These are phyloP conservation scores for Ciconia boyciana DNA, from an alignment of 2,113 vertebrate species.

Conservation along the genomic window DNA sequence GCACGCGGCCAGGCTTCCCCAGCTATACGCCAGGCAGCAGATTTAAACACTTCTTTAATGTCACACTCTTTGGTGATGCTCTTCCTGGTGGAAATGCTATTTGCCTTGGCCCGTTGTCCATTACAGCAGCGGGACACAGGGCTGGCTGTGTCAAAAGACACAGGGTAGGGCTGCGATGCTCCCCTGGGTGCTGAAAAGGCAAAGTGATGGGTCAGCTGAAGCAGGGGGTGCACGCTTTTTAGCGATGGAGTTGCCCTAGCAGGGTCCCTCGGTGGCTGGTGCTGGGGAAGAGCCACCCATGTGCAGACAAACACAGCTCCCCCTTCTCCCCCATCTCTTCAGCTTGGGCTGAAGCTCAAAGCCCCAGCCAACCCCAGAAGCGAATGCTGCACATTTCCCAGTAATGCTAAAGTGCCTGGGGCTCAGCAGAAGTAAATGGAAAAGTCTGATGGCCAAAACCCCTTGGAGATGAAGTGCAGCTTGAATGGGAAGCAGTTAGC, in stretches of 20 bases:
- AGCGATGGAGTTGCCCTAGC: background rate
- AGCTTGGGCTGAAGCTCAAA: background rate
- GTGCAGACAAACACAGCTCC: background rate
- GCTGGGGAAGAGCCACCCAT: background rate
- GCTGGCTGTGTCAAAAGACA: background rate
- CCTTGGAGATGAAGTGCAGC: background rate
- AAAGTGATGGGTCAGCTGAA: background rate
- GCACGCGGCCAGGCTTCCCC: background rate
- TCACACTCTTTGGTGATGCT: background rate
- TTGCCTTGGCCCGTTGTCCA: background rate
- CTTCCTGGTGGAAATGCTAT: background rate
- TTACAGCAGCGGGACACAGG: accelerated
- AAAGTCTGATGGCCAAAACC: background rate
- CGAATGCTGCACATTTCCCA: accelerated
- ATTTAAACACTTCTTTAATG: no score
- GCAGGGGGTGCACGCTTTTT: accelerated
- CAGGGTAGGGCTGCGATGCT: background rate
- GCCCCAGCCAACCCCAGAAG: background rate
- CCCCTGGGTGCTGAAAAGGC: no score
- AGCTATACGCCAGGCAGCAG: background rate
- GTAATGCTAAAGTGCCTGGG: accelerated
- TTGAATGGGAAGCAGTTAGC: background rate
- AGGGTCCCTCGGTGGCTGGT: background rate
- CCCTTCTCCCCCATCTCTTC: background rate
- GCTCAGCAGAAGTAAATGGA: background rate